A percentile compares a stretch with the other conserved stretches of the same genome.
Evolutionary conservation across 2,113 vertebrate genomes (phyloP).

Genomic region (Hiodon tergisus): DNA sequence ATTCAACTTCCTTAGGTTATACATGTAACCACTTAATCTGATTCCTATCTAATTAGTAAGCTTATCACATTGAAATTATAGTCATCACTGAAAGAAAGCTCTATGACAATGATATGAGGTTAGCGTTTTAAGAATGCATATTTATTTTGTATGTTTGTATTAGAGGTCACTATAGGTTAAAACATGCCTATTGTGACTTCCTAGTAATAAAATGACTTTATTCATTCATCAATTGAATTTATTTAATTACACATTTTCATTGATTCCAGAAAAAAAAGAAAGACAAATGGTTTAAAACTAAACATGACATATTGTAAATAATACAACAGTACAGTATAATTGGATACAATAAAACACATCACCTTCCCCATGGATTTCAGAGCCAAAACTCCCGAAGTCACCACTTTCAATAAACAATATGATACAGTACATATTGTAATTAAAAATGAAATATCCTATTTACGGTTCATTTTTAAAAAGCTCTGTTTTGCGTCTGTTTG

Average conservation of each 20-base stretch:
- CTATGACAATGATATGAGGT: too few relatives aligned
- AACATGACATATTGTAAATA: conserved; percentile 41
- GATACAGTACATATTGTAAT: conserved; percentile 39
- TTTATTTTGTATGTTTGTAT: too few relatives aligned
- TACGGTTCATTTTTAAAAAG: conserved; percentile 29
- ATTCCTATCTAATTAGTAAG: too few relatives aligned
- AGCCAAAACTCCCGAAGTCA: neutral
- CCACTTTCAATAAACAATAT: conserved; percentile 20
- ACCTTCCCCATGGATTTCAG: neutral
- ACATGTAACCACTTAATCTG: too few relatives aligned
- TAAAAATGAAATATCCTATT: conserved; percentile 29
- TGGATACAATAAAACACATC: conserved; percentile 36
- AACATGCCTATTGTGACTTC: too few relatives aligned
- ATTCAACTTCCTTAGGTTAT: too few relatives aligned
- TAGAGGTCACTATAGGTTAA: too few relatives aligned
- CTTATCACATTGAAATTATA: too few relatives aligned
- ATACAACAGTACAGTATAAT: conserved; percentile 37
- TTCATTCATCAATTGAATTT: conserved; percentile 38
- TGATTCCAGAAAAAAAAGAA: conserved; percentile 32
- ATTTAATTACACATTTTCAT: conserved; percentile 31
- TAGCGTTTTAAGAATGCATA: too few relatives aligned
- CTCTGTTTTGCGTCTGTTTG: conserved; percentile 27
- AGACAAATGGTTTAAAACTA: conserved; percentile 42
- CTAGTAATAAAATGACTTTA: too few relatives aligned
- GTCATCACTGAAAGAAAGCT: too few relatives aligned